Conservation (phyloP, 2,113 vertebrate species). For the Anhinga rufa region DNA sequence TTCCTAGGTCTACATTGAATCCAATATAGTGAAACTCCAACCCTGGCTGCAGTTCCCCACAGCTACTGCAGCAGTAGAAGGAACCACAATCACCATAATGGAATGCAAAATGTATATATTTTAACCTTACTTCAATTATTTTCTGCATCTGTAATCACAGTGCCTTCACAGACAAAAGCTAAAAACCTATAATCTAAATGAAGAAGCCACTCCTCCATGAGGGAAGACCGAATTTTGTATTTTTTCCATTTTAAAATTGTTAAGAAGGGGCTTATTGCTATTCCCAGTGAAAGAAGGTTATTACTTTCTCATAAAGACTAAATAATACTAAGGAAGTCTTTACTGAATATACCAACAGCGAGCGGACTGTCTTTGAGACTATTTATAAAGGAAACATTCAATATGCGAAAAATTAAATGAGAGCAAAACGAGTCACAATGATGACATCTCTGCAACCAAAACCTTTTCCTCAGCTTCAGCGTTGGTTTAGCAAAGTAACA, state of each 20-base stretch:
- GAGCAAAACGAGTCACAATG: background rate
- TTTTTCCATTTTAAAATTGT: slow-evolving; percentile 3
- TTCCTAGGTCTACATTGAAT: background rate
- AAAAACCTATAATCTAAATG: slow-evolving; percentile 2
- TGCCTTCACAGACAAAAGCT: background rate
- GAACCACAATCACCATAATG: background rate
- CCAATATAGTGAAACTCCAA: background rate
- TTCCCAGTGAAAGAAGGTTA: background rate
- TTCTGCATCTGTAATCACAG: slow-evolving; percentile 14
- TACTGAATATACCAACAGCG: background rate
- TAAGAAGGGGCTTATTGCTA: background rate
- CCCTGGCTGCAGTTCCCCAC: background rate
- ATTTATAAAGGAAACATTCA: background rate
- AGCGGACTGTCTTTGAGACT: background rate
- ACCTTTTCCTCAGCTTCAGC: fast-evolving
- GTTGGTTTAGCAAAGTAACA: background rate
- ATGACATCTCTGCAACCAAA: background rate
- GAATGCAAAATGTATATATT: background rate
- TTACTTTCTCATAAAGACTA: background rate
- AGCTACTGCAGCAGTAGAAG: background rate
- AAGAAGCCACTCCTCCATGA: background rate
- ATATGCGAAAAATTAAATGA: background rate
- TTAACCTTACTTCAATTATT: background rate
- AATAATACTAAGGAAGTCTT: background rate
- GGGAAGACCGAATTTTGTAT: background rate